Evolutionary conservation across 2,888 invertebrate genomes (phyloP), one percentile per base, ranked within the genome.

Genomic region (Marasmarcha lunaedactyla): DNA sequence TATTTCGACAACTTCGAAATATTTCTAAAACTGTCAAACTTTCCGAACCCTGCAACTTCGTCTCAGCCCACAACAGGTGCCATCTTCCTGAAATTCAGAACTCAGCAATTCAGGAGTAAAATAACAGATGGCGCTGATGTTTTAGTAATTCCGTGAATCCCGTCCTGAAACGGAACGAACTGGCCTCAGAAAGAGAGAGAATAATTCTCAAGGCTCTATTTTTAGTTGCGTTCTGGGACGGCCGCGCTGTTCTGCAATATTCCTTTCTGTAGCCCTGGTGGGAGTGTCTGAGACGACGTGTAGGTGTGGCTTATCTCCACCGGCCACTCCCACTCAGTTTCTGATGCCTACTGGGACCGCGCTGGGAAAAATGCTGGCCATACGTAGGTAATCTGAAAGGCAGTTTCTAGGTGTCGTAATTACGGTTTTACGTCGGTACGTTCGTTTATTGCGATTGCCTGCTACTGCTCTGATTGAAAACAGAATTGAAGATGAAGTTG

Each of bases 271-370:
- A 53, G 60, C 52, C 49, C 48, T 40, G 49, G 64, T 74, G 68
- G 83, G 83, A 64, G 81, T 78, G 62, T 66, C 55, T 50, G 42
- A 36, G 44, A 45, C 61, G 49, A 51, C 81, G 78, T 79, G 78
- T 84, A 64, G 73, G 72, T 68, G 68, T 59, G 63, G 63, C 61
- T 60, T 56, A 46, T 43, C 1, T 48, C 45, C 46, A 41, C 45
- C 51, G 65, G 62, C 71, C 77, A 78, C 81, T 60, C 81, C 79
- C 64, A 79, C 63, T 62, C 59, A 59, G 71, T 76, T 77, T 69
- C 66, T 65, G 59, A 71, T 83, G 81, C 83, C 83, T 83, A 83
- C 83, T 54, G 83, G 83, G 83, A 81, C 49, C 79, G 78, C 69
- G 50, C 63, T 61, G 63, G 57, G 69, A 71, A 77, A 73, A 76